These are phyloP conservation scores for Drosophila elegans DNA, from an alignment of 1,140 invertebrate species.

Conservation along the genomic window DNA sequence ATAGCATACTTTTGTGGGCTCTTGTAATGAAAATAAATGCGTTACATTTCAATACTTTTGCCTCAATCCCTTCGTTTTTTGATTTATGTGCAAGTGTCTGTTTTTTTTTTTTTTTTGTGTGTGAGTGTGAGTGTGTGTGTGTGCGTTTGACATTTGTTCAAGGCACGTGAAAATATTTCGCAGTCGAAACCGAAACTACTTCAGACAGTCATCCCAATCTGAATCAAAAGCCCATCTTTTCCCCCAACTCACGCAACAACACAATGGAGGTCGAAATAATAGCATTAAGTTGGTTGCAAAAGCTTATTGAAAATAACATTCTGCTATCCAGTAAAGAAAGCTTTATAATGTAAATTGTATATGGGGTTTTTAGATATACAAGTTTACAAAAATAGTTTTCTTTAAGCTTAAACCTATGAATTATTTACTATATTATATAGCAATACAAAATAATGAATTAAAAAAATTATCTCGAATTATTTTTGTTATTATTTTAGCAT, in stretches of 20 bases:
- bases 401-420: too few relatives aligned
- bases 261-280: neutral
- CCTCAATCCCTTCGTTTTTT: slow-evolving; percentile 29
- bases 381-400: too few relatives aligned
- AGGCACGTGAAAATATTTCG: slow-evolving; percentile 80
- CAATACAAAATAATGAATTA: too few relatives aligned
- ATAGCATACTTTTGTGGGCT: slow-evolving; percentile 74
- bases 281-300: neutral
- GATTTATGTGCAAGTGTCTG: slow-evolving; percentile 62
- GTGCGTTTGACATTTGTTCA: slow-evolving; percentile 75
- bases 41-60: slow-evolving; percentile 82
- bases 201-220: slow-evolving; percentile 47
- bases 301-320: neutral
- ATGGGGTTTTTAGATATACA: too few relatives aligned
- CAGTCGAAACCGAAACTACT: slow-evolving; percentile 56
- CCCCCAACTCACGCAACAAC: neutral
- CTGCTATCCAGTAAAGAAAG: too few relatives aligned
- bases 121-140: slow-evolving; percentile 9
- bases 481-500: neutral
- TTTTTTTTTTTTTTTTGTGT: neutral
- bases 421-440: too few relatives aligned
- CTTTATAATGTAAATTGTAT: too few relatives aligned
- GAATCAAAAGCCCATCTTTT: slow-evolving; percentile 1
- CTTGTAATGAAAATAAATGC: slow-evolving; percentile 81
- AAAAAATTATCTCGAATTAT: neutral